Evolutionary conservation across 35 echinoderm and acorn worm genomes (phyloP).

Genomic region (Chiridota heheva): DNA sequence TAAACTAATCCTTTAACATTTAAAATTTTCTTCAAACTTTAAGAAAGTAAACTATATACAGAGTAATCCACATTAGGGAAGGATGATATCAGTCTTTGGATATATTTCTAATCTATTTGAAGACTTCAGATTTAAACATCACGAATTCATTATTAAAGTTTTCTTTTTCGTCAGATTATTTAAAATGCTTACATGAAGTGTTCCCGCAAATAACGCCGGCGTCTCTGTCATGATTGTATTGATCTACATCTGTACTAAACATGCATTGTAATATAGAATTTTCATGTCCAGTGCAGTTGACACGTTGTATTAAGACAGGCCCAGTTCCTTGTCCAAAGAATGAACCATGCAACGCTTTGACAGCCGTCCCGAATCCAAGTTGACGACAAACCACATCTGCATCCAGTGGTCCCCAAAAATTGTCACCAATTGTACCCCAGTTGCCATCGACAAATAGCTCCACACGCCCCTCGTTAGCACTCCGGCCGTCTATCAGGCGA

Average conservation of each 20-base stretch:
- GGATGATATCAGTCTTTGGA: no score
- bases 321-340: constrained; percentile 30
- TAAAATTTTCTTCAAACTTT: no score
- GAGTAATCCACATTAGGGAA: no score
- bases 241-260: neutral
- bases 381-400: constrained; percentile 6
- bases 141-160: neutral
- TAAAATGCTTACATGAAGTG: neutral
- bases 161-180: neutral
- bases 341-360: constrained; percentile 24
- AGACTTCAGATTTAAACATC: neutral
- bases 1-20: no score
- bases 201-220: no score
- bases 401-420: neutral
- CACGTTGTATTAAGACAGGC: neutral
- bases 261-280: neutral
- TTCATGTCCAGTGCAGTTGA: neutral
- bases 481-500: neutral
- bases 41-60: no score
- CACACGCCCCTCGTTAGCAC: neutral
- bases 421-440: constrained; percentile 17
- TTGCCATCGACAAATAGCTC: neutral
- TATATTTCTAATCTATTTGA: neutral
- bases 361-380: neutral
- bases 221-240: no score